Base-by-base conservation (phyloP, 2,797 vertebrate genomes). In the Miichthys miiuy region DNA sequence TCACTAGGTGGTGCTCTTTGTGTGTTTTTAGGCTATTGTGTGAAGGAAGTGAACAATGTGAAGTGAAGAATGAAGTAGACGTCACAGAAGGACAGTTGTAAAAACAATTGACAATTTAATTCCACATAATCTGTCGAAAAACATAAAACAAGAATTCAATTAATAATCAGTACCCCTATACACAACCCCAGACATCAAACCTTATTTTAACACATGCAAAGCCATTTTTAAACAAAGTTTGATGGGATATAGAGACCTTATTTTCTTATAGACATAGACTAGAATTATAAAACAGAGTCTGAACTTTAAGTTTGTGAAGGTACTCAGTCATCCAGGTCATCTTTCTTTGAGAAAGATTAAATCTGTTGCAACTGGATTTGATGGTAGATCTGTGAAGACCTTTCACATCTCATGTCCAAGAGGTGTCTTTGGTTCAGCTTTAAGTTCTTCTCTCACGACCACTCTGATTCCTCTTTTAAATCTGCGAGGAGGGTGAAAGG, bases 401-500 rank as follows among this genome's bases (percentile, higher is more conserved):
- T 38, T 38, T 38, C 34, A 38, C 34, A 9, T 8, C 34, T 38
- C 34, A 9, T 2, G 8, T 38, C 8, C 34, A 34, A 27, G 27
- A 27, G 27, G 27, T 1, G 27, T 0, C 27, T 5, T 34, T 7
- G 30, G 30, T 7, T 34, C 30, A 34, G 30, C 30, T 34, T 34
- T 34, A 34, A 34, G 30, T 34, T 34, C 30, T 23, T 20, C 18
- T 21, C 5, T 60, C 4, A 5, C 2, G 18, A 18, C 4, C 0
- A 0, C 16, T 68, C 68, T 0, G 23, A 12, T 1, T 81, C 84
- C 25, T 87, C 72, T 0, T 20, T 0, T 18, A 81, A 2, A 5
- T 1, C 0, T 20, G 3, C 2, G n/a, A 74, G 47, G 2, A 0
- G 1, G 1, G 0, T 1, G 58, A 38, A 52, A 5, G 4, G 20